Conservation (phyloP, 1,140 invertebrate genomes). For the Ooceraea biroi region DNA sequence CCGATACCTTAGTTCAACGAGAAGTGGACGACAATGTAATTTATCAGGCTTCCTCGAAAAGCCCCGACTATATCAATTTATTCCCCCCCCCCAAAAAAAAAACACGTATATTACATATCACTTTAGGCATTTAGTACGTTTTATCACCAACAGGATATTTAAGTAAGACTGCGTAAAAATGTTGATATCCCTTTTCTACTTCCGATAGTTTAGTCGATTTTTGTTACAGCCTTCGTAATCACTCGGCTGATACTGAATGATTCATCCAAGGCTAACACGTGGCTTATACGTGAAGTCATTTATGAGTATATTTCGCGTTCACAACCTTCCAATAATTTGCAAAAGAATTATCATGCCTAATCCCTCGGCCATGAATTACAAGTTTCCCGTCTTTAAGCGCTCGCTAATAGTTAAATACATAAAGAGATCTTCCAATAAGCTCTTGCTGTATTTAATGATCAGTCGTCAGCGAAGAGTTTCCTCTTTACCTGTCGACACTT, state of each 20-base stretch:
- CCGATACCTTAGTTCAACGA: background rate
- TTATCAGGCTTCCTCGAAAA: constrained; percentile 9
- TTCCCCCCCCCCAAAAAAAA: too few relatives aligned
- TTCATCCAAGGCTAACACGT: constrained; percentile 19
- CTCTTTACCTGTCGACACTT: background rate
- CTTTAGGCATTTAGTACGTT: constrained; percentile 18
- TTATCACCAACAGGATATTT: constrained; percentile 9
- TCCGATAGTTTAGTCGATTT: constrained; percentile 19
- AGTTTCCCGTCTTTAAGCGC: background rate
- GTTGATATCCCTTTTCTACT: background rate
- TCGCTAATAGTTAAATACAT: constrained; percentile 23
- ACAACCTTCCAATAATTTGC: constrained; percentile 66
- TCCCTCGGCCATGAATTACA: constrained; percentile 16
- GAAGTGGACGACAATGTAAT: constrained; percentile 30
- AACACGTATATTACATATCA: background rate
- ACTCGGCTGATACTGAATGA: constrained; percentile 13
- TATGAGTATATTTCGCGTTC: constrained; percentile 64
- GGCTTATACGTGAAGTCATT: constrained; percentile 23
- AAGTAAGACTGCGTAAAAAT: constrained; percentile 50
- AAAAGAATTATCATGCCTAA: constrained; percentile 34
- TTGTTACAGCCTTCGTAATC: constrained; percentile 10
- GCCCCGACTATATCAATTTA: background rate
- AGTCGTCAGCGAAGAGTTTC: constrained; percentile 30
- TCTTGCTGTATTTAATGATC: constrained; percentile 43
- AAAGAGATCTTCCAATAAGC: constrained; percentile 32